A percentile compares a stretch with the other conserved stretches of the same genome.
phyloP scores from a whole-genome alignment of 2,113 vertebrate genomes.

The Alligator mississippiensis region DNA sequence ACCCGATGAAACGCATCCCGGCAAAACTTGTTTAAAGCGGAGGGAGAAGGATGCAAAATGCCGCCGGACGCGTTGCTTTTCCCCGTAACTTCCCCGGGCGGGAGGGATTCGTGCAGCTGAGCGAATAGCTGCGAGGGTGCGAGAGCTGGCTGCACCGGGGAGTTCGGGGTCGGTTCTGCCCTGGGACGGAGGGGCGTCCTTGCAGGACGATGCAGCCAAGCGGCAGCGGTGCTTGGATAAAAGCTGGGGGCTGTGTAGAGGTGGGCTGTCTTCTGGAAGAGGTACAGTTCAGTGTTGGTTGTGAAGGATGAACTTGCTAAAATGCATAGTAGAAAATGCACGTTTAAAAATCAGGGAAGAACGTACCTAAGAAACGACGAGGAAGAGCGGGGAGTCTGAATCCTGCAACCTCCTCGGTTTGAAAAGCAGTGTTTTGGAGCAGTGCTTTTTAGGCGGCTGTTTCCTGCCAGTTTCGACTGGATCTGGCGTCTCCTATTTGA shows the following conservation, averaged over 20 bases:
- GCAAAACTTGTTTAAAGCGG: too few species aligned
- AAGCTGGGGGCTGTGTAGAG: neutral
- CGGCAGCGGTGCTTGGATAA: too few species aligned
- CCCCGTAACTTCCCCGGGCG: too few species aligned
- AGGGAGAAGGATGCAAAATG: too few species aligned
- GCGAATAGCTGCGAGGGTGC: too few species aligned
- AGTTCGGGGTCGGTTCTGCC: too few species aligned
- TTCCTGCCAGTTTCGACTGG: neutral
- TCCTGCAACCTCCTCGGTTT: neutral
- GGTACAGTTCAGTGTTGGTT: neutral
- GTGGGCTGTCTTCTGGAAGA: neutral
- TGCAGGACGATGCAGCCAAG: neutral
- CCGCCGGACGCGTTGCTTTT: too few species aligned
- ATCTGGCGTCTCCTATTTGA: neutral
- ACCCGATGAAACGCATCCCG: too few species aligned
- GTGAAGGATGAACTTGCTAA: neutral
- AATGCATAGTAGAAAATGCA: rapidly evolving
- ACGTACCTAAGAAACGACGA: rapidly evolving
- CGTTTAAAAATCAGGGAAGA: rapidly evolving
- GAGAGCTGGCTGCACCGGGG: too few species aligned
- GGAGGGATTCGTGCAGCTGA: too few species aligned
- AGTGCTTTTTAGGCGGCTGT: neutral
- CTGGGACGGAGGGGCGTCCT: neutral
- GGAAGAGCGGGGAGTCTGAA: rapidly evolving
- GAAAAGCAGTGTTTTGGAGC: neutral